Base-by-base conservation (phyloP, 2,888 invertebrate species). In the Magallana nippona region DNA sequence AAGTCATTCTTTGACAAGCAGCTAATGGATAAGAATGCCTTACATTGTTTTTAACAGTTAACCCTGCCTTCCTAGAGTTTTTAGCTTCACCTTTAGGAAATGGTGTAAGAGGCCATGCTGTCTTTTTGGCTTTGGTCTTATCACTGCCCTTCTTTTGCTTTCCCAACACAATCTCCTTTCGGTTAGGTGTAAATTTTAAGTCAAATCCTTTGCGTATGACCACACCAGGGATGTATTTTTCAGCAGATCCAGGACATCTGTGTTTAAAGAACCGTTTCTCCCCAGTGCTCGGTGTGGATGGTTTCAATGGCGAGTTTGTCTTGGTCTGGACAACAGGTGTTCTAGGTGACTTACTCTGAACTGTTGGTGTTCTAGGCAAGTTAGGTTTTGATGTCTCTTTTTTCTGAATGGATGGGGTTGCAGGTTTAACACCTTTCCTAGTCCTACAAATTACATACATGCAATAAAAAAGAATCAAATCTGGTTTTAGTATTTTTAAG, bases 121-220 rank as follows among this genome's bases (percentile, higher is more conserved):
- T 15, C 17, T 71, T 71, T 71, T 71, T 71, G 71, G 71, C 19
- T 32, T 71, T 71, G 15, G 27, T 13, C 27, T 71, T 71, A 13
- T 71, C 71, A 27, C 13, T 71, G 13, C 2, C 27, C 27, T 71
- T 71, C 27, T 27, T 71, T 22, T 27, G 71, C 32, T 71, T 71
- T 32, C 71, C 71, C 27, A 71, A 71, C 22, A 71, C 71, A 71
- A 71, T 71, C 15, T 71, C 71, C 71, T 27, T 78, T 78, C 80
- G 83, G 78, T 85, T 87, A 13, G 90, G 87, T 56, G 88, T 86
- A 89, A 92, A 91, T 81, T 90, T 91, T 55, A 91, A 84, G 58
- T 91, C 87, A 84, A 92, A 92, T 10, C 91, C 90, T 86, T 88
- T 91, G 10, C 86, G 86, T 1, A 91, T 83, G 10, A 92, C 84